Base-by-base conservation (phyloP, 2,888 invertebrate species). In the Lasioglossum malachurum region DNA sequence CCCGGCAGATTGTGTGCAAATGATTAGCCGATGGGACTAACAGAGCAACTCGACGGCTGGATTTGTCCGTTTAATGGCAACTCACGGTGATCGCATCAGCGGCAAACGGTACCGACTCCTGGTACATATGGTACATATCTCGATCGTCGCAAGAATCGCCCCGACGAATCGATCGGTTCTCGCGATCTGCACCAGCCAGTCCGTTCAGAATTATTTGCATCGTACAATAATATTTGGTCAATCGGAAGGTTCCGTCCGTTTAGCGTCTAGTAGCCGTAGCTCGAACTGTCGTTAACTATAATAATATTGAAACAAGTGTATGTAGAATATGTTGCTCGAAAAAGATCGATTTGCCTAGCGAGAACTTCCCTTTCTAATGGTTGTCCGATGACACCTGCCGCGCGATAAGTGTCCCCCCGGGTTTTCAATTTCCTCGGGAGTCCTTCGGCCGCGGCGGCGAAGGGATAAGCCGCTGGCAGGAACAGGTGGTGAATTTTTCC, bases 1-100 rank as follows among this genome's bases (percentile, higher is more conserved):
- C 60, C 27, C 27, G 60, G 27, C 60, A 64, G 78, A 74, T 82
- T 71, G 80, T 78, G 78, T 75, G 74, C 35, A 75, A 84, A 82
- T 71, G 41, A 71, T 69, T 78, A 49, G 27, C 8, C 64, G 64
- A 31, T 27, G 64, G 8, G 64, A 35, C 16, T 31, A 67, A 16
- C 27, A 16, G 64, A 31, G 16, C 64, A 31, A 31, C 64, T 67
- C 64, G 31, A 67, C 27, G 64, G 64, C 16, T 31, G 16, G 64
- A 67, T 67, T 67, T 67, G 64, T 67, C 27, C 8, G 16, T 31
- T 67, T 67, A 67, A 67, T 31, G 35, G 64, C 31, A 64, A 64
- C 27, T 27, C 64, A 5, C 64, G 31, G 64, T 31, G 64, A 67
- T 67, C 31, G 64, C 14, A 67, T 67, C 64, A 31, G 19, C 64